phyloP scores from a whole-genome alignment of 2,113 vertebrate species.

The Apaloderma vittatum region DNA sequence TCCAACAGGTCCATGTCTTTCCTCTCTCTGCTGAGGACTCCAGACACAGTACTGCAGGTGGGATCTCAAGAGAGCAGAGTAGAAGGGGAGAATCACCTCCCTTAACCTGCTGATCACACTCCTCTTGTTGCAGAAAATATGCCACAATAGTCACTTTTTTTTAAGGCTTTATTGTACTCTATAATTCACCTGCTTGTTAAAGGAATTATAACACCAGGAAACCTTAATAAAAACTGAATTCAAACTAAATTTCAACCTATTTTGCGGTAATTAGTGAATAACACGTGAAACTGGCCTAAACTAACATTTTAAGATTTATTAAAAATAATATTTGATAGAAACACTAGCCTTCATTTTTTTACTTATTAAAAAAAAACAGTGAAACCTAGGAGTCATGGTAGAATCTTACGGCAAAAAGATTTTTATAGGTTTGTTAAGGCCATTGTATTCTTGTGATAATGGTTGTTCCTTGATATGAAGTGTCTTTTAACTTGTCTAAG shows the following conservation, averaged over 20 bases:
- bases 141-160: not conserved
- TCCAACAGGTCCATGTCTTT: too few relatives aligned
- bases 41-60: too few relatives aligned
- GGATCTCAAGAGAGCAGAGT: too few relatives aligned
- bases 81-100: too few relatives aligned
- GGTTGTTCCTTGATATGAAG: not conserved
- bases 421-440: not conserved
- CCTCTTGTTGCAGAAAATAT: not conserved
- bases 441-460: not conserved
- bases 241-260: not conserved
- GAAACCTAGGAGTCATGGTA: not conserved
- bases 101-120: too few relatives aligned
- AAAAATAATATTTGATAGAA: not conserved
- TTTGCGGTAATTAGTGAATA: not conserved
- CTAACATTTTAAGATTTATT: not conserved
- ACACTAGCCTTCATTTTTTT: not conserved
- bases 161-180: not conserved
- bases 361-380: not conserved
- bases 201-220: not conserved
- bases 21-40: too few relatives aligned
- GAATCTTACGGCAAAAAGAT: not conserved
- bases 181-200: not conserved
- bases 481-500: not conserved
- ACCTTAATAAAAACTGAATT: not conserved
- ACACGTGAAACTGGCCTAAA: not conserved